Conservation (phyloP, 2,888 invertebrate species). For the Epinotia ramella region DNA sequence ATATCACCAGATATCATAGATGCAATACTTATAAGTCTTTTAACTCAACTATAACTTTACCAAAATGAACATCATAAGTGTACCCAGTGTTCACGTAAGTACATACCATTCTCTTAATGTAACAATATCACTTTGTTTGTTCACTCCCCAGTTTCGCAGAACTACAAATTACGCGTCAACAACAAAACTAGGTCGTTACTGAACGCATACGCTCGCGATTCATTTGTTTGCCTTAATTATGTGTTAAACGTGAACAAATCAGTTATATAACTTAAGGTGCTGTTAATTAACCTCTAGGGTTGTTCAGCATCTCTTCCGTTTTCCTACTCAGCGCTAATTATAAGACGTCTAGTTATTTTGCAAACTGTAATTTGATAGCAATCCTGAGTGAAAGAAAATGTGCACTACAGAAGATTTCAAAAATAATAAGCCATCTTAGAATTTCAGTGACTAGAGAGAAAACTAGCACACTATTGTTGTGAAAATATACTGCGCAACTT, state of each 20-base stretch:
- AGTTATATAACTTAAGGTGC: background rate
- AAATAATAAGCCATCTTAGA: background rate
- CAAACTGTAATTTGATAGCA: background rate
- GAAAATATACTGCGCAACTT: too few relatives aligned
- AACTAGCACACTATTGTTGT: too few relatives aligned
- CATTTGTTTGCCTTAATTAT: conserved; percentile 32
- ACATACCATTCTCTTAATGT: background rate
- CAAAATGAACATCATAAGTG: background rate
- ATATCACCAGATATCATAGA: too few relatives aligned
- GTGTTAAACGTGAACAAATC: conserved; percentile 28
- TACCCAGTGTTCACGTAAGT: background rate
- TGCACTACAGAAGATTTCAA: too few relatives aligned
- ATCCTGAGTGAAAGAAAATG: too few relatives aligned
- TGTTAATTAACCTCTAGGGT: conserved; percentile 13
- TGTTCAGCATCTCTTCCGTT: background rate
- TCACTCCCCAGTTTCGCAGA: background rate
- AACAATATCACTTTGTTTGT: conserved; percentile 10
- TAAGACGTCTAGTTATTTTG: background rate
- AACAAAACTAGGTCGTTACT: conserved; percentile 28
- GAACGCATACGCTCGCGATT: background rate
- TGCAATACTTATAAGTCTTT: too few relatives aligned
- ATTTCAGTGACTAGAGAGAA: background rate
- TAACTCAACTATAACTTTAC: too few relatives aligned
- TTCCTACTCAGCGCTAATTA: background rate
- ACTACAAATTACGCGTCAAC: conserved; percentile 21